Base-by-base conservation (phyloP, 2,888 invertebrate species). In the Petrophora chlorosata region DNA sequence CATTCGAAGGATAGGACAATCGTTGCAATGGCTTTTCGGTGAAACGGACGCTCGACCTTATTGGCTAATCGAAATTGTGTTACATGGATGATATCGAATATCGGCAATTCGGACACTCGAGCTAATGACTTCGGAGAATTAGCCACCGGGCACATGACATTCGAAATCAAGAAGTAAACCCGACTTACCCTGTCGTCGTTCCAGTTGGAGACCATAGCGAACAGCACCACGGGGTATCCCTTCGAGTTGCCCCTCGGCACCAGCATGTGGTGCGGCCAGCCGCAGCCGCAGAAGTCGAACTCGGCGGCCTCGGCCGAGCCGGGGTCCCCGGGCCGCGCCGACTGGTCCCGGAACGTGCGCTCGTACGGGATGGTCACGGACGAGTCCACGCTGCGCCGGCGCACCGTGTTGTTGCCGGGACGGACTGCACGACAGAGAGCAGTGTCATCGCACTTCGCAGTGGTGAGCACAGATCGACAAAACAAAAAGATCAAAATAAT, bases 231-330 rank as follows among this genome's bases (percentile, higher is more conserved):
- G 0, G 89, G 81, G 79, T 92, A 93, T 0, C 96, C 96, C 47
- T 91, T 87, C 0, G 90, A 68, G 3, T 78, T 93, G 2, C 96
- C 96, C 79, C 93, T 94, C 0, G 96, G 95, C 22, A 95, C 61
- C 3, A 96, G 90, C 92, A 96, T 92, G 79, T 96, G 96, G 52
- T 95, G 94, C 0, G 96, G 96, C 96, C 96, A 96, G 38, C 96
- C 96, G 67, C 97, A 97, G 51, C 96, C 96, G 84, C 97, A 97
- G 92, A 95, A 95, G 83, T 95, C 94, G 84, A 95, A 95, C 59
- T 91, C 87, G 0, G 85, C 85, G 0, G 91, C 81, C 2, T 87
- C 81, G 0, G 82, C 86, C 0, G 91, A 74, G n/a, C 89, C 79
- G 0, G 82, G 64, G 28, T 92, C 92, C 0, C 88, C 92, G 0